phyloP scores from a whole-genome alignment of 2,797 vertebrate genomes.

The Loriculus beryllinus region DNA sequence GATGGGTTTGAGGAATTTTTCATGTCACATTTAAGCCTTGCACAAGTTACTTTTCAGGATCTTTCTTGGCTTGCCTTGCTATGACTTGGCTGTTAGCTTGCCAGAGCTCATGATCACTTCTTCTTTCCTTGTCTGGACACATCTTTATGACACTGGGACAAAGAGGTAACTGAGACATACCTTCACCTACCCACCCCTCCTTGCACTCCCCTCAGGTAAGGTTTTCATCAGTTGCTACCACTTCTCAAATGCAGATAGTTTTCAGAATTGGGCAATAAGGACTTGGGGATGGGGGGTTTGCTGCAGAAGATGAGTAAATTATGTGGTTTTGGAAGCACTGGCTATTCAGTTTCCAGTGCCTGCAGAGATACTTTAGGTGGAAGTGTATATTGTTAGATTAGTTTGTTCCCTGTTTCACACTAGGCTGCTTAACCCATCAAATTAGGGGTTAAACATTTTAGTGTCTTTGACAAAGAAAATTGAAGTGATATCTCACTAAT shows the following conservation, averaged over 20 bases:
- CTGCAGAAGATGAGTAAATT: neutral
- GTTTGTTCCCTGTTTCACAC: neutral
- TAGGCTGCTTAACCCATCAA: neutral
- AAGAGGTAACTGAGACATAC: neutral
- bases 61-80: neutral
- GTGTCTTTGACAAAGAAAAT: neutral
- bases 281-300: neutral
- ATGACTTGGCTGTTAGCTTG: fast-evolving
- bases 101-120: neutral
- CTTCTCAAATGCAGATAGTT: neutral
- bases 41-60: neutral
- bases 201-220: neutral
- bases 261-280: neutral
- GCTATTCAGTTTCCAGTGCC: neutral
- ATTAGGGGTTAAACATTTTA: neutral
- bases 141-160: neutral
- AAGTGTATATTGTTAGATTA: neutral
- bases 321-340: neutral
- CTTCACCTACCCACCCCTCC: neutral
- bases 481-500: neutral
- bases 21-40: neutral
- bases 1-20: neutral
- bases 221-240: neutral
- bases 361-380: neutral
- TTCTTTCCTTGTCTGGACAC: neutral